Base-by-base conservation (phyloP, 2,113 vertebrate species). In the Etia nguti region DNA sequence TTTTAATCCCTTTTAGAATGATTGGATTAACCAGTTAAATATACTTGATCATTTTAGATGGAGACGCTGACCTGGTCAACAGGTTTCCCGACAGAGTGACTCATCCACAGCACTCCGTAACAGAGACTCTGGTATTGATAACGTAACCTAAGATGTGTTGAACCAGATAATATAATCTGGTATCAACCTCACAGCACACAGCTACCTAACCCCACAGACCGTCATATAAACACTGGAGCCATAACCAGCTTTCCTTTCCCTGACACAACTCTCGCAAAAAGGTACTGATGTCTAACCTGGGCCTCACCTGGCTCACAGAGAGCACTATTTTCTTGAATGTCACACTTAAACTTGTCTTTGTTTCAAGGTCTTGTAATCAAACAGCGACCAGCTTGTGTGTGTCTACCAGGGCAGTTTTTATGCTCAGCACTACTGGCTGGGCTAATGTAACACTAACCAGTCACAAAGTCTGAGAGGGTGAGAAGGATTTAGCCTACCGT, bases 181-280 rank as follows among this genome's bases (percentile, higher is more conserved):
- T 24, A 0, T 29, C 24, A 16, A 48, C 4, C 24, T 75, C 0
- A 46, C 15, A 75, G 68, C 68, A 12, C 59, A 7, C 1, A 36
- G 41, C 13, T 46, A 73, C 18, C 68, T 46, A 41, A 70, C 36
- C 36, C 16, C 22, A 26, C 65, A 70, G 36, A 46, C 38, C 26
- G 13, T 46, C 68, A 73, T 3, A 46, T 46, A 73, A 73, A 73
- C 38, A 46, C 38, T 73, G 22, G 36, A 68, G 62, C 36, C 12
- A 41, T 41, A 68, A 41, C 68, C 13, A 46, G 0, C 1, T 73
- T 73, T 73, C 22, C 68, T 46, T 10, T 46, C 22, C 2, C 38
- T 10, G 22, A n/a, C 38, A 73, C 22, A 73, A 26, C 68, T 0
- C n/a, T 5, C 10, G 8, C 13, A 46, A 22, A 3, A n/a, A 65